A percentile compares a stretch with the other conserved stretches of the same genome.
phyloP scores from a whole-genome alignment of 2,888 invertebrate genomes.

The Mesopsocus fuscifrons region DNA sequence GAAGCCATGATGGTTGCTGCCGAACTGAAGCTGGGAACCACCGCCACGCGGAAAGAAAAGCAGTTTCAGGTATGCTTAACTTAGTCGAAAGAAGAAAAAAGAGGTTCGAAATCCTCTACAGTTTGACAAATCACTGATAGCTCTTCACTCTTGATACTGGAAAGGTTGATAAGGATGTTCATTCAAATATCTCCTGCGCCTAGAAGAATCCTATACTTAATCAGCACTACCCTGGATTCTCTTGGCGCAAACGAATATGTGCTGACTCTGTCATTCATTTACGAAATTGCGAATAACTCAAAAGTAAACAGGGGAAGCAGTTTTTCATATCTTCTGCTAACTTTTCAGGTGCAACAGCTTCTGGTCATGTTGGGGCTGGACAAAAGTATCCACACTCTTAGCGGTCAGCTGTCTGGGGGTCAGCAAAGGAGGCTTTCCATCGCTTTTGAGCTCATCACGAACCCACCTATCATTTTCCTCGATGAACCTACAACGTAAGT shows the following conservation, averaged over 20 bases:
- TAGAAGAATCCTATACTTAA: no score
- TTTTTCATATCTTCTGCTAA: no score
- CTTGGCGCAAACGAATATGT: no score
- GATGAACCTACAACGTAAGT: conserved; percentile 66
- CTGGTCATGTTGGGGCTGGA: conserved; percentile 51
- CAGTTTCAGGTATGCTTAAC: no score
- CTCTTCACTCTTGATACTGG: no score
- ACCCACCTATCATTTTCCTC: conserved; percentile 71
- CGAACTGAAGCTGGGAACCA: conserved; percentile 57
- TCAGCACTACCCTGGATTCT: no score
- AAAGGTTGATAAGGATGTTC: no score
- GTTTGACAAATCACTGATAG: neutral
- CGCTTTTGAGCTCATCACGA: conserved; percentile 65
- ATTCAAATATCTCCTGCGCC: no score
- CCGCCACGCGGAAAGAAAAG: conserved; percentile 44
- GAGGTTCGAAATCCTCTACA: neutral
- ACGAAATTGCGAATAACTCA: no score
- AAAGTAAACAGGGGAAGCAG: no score
- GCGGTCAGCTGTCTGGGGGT: conserved; percentile 62
- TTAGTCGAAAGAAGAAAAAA: no score
- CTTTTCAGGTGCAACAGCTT: conserved; percentile 47
- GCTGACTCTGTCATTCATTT: no score
- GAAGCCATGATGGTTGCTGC: conserved; percentile 72
- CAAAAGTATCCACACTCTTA: conserved; percentile 45
- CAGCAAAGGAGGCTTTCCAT: conserved; percentile 66